phyloP scores from a whole-genome alignment of 2,797 vertebrate species.

The Mormyrus hasselquistii region DNA sequence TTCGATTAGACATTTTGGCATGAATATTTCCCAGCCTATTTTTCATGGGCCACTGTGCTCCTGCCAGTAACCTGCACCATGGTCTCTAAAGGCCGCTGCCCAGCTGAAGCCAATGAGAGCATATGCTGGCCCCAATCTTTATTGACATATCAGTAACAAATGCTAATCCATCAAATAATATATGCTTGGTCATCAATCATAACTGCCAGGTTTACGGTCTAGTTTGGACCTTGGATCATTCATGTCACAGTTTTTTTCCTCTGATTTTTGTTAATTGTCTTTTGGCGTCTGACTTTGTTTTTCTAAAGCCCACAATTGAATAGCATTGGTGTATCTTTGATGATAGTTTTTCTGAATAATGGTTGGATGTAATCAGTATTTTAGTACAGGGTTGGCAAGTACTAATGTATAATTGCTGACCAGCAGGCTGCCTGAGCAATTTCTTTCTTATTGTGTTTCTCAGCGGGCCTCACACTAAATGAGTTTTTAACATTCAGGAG shows the following conservation, averaged over 20 bases:
- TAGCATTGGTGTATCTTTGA: neutral
- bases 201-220: neutral
- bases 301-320: neutral
- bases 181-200: neutral
- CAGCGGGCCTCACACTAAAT: neutral
- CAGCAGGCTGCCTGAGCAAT: neutral
- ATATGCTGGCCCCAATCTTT: neutral
- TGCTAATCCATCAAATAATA: neutral
- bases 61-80: neutral
- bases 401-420: neutral
- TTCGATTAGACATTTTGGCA: neutral
- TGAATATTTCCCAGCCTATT: slow-evolving; percentile 9
- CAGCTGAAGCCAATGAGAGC: neutral
- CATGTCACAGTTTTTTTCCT: neutral
- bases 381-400: neutral
- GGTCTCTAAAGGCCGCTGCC: neutral
- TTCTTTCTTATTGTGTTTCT: neutral
- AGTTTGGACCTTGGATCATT: neutral
- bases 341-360: neutral
- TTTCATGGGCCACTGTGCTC: neutral
- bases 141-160: neutral
- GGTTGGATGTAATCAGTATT: neutral
- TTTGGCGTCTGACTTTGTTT: neutral
- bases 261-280: neutral
- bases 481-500: neutral